These are phyloP conservation scores for Labeo catla DNA, from an alignment of 2,113 vertebrate genomes.

Conservation along the genomic window DNA sequence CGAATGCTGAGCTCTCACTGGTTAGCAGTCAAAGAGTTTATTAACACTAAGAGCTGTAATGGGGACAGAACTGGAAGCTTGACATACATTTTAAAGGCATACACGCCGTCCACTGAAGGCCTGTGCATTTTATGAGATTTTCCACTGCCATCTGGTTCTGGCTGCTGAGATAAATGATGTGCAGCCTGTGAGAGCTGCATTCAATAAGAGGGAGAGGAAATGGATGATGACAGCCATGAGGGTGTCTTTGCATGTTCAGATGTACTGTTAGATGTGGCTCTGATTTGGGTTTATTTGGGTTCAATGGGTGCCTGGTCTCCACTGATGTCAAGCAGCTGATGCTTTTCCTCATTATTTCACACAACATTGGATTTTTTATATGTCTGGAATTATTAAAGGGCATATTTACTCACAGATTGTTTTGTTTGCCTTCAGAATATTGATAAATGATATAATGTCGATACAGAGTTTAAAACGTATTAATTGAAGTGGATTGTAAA, in stretches of 20 bases:
- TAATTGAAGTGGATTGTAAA: neutral
- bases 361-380: neutral
- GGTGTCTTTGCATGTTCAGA: constrained; percentile 49
- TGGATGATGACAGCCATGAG: constrained; percentile 45
- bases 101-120: constrained; percentile 62
- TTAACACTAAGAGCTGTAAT: constrained; percentile 7
- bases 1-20: neutral
- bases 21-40: neutral
- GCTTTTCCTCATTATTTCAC: neutral
- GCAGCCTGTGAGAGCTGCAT: constrained; percentile 74
- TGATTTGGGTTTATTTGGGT: constrained; percentile 39
- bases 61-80: constrained; percentile 54
- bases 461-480: neutral
- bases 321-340: constrained; percentile 28
- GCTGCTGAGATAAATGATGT: constrained; percentile 73
- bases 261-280: constrained; percentile 48
- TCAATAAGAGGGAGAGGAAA: constrained; percentile 65
- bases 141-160: constrained; percentile 75
- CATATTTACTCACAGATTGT: neutral
- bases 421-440: neutral
- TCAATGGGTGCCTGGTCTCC: constrained; percentile 44
- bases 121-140: constrained; percentile 70
- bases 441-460: neutral
- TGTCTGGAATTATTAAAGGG: neutral
- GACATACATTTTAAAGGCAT: constrained; percentile 21